Evolutionary conservation across 2,888 invertebrate species (phyloP).

Genomic region (Patella ulyssiponensis): DNA sequence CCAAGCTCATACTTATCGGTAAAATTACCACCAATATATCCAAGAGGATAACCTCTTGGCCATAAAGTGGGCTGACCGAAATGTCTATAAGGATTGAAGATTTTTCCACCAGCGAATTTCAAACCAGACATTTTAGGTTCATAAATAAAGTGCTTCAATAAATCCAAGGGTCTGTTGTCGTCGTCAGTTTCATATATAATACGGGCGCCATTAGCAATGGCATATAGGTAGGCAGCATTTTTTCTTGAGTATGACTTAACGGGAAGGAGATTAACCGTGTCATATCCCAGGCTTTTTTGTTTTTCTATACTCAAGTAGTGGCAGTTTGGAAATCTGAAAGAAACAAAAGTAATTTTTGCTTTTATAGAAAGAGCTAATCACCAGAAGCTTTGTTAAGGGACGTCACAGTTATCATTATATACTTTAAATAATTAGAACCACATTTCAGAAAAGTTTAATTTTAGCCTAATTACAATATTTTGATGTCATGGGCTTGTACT

Average conservation of each 20-base stretch:
- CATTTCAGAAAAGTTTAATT: no score
- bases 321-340: neutral
- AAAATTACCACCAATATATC: constrained; percentile 26
- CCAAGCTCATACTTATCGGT: constrained; percentile 31
- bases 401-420: no score
- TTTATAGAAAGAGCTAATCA: no score
- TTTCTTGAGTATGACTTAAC: neutral
- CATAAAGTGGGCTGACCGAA: constrained; percentile 61
- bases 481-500: no score
- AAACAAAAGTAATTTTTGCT: neutral
- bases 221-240: neutral
- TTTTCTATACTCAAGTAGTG: neutral
- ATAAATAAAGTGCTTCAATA: neutral
- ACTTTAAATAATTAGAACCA: no score
- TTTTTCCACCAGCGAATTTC: neutral
- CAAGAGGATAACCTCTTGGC: constrained; percentile 60
- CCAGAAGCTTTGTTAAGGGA: no score
- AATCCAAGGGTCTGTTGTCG: neutral
- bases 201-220: neutral
- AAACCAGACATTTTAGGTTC: neutral
- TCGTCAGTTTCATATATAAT: constrained; percentile 1
- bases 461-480: no score
- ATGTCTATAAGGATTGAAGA: constrained; percentile 30
- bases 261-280: neutral
- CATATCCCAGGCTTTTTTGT: neutral